A percentile compares a stretch with the other conserved stretches of the same genome.
phyloP scores from a whole-genome alignment of 2,888 invertebrate species.

The Drosophila pseudotalamancana region DNA sequence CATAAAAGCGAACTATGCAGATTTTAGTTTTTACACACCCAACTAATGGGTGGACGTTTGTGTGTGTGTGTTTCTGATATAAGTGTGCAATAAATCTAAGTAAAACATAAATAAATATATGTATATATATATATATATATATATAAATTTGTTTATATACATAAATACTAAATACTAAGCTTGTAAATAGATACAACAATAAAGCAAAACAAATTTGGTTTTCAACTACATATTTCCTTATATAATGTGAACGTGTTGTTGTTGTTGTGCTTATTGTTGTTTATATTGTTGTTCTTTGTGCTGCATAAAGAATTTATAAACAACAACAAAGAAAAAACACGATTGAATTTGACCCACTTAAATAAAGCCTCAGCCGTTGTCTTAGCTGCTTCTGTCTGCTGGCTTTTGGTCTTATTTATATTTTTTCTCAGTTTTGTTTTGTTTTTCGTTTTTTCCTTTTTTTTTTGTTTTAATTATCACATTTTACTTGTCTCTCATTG shows the following conservation, averaged over 20 bases:
- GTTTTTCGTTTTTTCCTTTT: conserved; percentile 13
- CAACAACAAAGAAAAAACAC: conserved; percentile 35
- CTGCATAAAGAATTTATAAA: conserved; percentile 52
- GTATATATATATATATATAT: conserved; percentile 20
- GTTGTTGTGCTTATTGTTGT: conserved; percentile 15
- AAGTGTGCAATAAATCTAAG: conserved; percentile 79
- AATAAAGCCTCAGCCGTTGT: conserved; percentile 13
- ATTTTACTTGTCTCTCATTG: conserved; percentile 60
- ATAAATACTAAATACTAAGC: conserved; percentile 29
- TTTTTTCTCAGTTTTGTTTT: conserved; percentile 5
- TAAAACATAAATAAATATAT: conserved; percentile 54
- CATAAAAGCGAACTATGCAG: conserved; percentile 63
- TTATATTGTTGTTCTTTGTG: conserved; percentile 26
- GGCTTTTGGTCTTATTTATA: conserved; percentile 14
- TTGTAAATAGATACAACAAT: conserved; percentile 15
- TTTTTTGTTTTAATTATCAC: conserved; percentile 72
- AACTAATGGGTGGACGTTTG: conserved; percentile 40
- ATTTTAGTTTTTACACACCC: conserved; percentile 50
- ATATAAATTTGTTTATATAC: conserved; percentile 39
- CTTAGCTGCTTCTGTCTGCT: conserved; percentile 33
- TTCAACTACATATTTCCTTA: conserved; percentile 40
- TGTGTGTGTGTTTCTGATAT: conserved; percentile 34
- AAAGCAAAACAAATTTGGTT: conserved; percentile 45
- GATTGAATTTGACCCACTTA: conserved; percentile 73
- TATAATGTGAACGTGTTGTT: conserved; percentile 37